Base-by-base conservation (phyloP, 2,888 invertebrate species). In the Julus scanicus region DNA sequence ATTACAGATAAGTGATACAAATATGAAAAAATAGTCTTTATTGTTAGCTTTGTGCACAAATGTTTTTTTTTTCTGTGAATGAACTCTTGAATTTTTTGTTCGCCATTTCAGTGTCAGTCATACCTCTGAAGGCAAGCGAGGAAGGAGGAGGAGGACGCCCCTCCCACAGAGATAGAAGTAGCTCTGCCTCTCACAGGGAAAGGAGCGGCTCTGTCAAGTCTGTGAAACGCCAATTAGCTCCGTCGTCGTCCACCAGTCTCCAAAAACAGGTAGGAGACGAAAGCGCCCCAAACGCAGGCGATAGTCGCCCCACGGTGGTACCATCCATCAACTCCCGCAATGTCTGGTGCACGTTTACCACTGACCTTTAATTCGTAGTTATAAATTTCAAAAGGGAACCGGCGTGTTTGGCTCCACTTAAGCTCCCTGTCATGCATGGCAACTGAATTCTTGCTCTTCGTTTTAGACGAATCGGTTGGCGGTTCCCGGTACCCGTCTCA, bases 281-380 rank as follows among this genome's bases (percentile, higher is more conserved):
- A 40, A 57, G 53, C 37, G 39, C 9, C 86, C 9, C 39, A 11
- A 29, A 48, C 15, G n/a, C 29, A 20, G 57, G 63, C 57, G n/a
- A 85, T 29, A 48, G 11, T 44, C 20, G 85, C 49, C 85, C 44
- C 20, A 20, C 85, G 44, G 20, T 49, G 85, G 29, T 57, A 2
- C 53, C 86, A 15, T 48, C 85, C 85, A 44, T 44, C 49, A 9
- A 29, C 48, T 84, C 88, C 48, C 44, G 83, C 57, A 37, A 88
- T 44, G 88, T 88, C 8, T 88, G 88, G 88, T 88, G 88, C 84
- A 84, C 86, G 13, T 88, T 88, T 63, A 88, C 88, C 57, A 88
- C 88, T 29, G 88, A 88, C 71, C 86, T 88, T 40, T 88, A 53
- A 11, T 63, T 29, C 44, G 44, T 85, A 44, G n/a, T 20, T 85